These are phyloP conservation scores for Anabas testudineus DNA, from an alignment of 2,797 vertebrate species.

Conservation along the genomic window DNA sequence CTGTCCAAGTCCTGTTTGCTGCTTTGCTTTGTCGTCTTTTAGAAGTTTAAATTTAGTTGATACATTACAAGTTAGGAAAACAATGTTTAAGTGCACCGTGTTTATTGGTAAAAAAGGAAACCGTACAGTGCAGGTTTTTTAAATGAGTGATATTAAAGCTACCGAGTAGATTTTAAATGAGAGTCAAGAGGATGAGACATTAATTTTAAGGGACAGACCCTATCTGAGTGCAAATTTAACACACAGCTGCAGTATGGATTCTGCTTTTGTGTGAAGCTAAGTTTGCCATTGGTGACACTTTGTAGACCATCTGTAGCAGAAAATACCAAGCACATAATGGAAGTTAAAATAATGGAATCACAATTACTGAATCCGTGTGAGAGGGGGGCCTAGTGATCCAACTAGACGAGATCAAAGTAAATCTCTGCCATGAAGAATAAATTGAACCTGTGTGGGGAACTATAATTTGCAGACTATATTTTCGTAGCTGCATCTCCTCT, in stretches of 20 bases:
- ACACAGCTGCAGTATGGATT: background rate
- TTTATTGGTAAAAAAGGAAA: background rate
- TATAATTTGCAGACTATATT: conserved; percentile 38
- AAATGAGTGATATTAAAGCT: background rate
- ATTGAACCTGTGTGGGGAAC: conserved; percentile 31
- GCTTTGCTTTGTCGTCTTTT: background rate
- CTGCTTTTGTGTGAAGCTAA: background rate
- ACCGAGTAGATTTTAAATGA: too few relatives aligned
- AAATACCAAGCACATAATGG: background rate
- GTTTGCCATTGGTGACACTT: background rate
- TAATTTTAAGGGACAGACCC: background rate
- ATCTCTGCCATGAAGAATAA: conserved; percentile 48
- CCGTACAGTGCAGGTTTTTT: background rate
- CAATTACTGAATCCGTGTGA: conserved; percentile 4
- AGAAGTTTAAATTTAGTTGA: background rate
- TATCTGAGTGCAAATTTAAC: background rate
- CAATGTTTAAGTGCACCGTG: background rate
- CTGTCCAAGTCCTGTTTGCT: background rate
- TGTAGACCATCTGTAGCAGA: background rate
- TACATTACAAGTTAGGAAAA: background rate
- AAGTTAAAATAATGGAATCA: background rate
- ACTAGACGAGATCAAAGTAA: conserved; percentile 52
- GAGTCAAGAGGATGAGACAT: background rate
- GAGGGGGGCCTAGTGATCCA: conserved; percentile 35
- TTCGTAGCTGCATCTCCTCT: conserved; percentile 27